Conservation (phyloP, 2,888 invertebrate species). For the Euplexia lucipara region DNA sequence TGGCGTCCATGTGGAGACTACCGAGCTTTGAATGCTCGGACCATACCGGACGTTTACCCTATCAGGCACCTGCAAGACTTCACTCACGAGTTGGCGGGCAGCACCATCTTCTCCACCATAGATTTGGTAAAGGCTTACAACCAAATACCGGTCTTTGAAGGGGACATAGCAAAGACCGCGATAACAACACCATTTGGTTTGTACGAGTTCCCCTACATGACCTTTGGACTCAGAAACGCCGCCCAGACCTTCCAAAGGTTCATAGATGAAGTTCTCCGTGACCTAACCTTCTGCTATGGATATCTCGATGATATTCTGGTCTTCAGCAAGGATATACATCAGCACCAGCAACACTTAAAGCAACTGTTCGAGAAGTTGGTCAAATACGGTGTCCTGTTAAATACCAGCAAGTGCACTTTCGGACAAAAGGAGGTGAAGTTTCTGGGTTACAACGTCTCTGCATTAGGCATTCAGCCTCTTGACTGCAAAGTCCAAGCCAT, state of each 20-base stretch:
- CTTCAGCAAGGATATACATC: constrained; percentile 49
- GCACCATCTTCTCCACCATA: constrained; percentile 12
- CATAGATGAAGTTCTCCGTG: constrained; percentile 67
- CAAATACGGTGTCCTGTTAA: constrained; percentile 59
- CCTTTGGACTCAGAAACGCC: constrained; percentile 3
- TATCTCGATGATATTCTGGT: constrained; percentile 75
- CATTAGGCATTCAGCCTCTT: constrained; percentile 1
- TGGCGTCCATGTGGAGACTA: constrained; percentile 2
- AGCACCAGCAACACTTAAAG: constrained; percentile 52
- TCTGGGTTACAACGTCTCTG: constrained; percentile 10
- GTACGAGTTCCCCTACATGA: neutral
- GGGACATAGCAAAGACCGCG: neutral
- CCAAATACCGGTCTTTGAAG: neutral
- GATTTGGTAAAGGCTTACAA: constrained; percentile 7
- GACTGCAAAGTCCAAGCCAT: constrained; percentile 4
- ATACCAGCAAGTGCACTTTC: constrained; percentile 56
- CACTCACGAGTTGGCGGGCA: constrained; percentile 9
- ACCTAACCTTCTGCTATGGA: constrained; percentile 54
- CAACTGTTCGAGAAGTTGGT: constrained; percentile 53
- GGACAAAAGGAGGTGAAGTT: neutral
- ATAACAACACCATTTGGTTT: neutral
- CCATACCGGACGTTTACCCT: neutral
- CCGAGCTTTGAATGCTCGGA: neutral
- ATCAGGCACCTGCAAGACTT: constrained; percentile 16
- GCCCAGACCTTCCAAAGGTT: constrained; percentile 58